A percentile compares a stretch with the other conserved stretches of the same genome.
phyloP scores from a whole-genome alignment of 1,140 invertebrate genomes.

The Pseudoatta argentina region DNA sequence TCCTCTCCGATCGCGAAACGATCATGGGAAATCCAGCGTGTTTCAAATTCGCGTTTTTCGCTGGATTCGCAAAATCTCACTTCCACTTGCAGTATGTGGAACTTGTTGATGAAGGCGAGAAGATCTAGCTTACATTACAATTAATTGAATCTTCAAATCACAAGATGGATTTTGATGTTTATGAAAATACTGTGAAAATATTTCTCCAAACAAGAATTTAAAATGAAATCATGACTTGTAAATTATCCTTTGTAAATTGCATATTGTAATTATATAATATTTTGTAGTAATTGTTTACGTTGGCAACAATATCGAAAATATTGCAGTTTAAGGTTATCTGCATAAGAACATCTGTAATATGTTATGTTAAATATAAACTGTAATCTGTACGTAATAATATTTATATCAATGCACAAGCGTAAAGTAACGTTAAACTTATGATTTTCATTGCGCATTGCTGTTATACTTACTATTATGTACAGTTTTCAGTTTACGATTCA shows the following conservation, averaged over 20 bases:
- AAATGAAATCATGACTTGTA: not conserved
- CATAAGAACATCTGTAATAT: too few relatives aligned
- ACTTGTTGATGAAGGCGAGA: not conserved
- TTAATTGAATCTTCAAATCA: not conserved
- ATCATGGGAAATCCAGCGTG: constrained; percentile 68
- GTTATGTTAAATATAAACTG: too few relatives aligned
- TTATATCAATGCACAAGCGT: too few relatives aligned
- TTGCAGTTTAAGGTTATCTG: not conserved
- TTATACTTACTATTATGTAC: too few relatives aligned
- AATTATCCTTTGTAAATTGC: not conserved
- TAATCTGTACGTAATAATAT: too few relatives aligned
- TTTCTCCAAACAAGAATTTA: not conserved
- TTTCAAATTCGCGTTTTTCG: constrained; percentile 48
- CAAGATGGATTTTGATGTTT: not conserved
- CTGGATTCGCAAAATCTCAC: constrained; percentile 21
- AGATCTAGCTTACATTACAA: not conserved
- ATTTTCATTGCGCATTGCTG: too few relatives aligned
- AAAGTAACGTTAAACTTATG: too few relatives aligned
- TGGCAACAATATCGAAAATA: not conserved
- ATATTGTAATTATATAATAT: not conserved
- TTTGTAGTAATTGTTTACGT: not conserved
- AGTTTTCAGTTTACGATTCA: too few relatives aligned
- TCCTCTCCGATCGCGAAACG: constrained; percentile 44
- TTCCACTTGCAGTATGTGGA: not conserved
- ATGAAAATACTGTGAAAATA: not conserved